Percentiles rank a stretch among this genome's conserved stretches.
These are phyloP conservation scores for Drosophila pegasa DNA, from an alignment of 2,888 invertebrate genomes.

Conservation along the genomic window DNA sequence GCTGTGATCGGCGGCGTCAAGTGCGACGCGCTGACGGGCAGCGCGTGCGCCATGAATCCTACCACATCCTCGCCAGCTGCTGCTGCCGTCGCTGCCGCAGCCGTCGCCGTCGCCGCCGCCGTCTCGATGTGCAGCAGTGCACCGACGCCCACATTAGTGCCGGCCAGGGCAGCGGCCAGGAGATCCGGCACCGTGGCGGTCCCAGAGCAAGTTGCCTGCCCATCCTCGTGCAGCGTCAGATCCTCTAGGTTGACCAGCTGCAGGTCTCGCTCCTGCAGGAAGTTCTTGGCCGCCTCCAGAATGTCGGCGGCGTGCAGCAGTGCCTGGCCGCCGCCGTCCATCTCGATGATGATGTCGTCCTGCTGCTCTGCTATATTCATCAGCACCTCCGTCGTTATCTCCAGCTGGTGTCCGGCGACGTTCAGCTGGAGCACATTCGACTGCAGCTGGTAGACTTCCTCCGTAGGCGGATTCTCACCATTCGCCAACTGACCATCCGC, in stretches of 20 bases:
- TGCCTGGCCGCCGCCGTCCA: constrained; percentile 28
- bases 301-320: constrained; percentile 54
- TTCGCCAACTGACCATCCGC: neutral
- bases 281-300: constrained; percentile 80
- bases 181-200: constrained; percentile 86
- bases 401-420: constrained; percentile 58
- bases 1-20: constrained; percentile 79
- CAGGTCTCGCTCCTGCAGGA: constrained; percentile 61
- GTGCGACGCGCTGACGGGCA: constrained; percentile 45
- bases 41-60: constrained; percentile 65
- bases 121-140: constrained; percentile 57
- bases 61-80: constrained; percentile 26
- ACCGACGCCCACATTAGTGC: constrained; percentile 82
- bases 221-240: constrained; percentile 25
- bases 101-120: neutral
- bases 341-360: constrained; percentile 51
- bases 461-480: neutral
- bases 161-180: constrained; percentile 90
- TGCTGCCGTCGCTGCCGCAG: neutral
- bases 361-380: constrained; percentile 62
- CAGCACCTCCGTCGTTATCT: constrained; percentile 51
- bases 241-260: constrained; percentile 84
- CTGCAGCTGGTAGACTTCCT: constrained; percentile 36
- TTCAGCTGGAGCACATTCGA: constrained; percentile 49
- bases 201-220: constrained; percentile 9